Evolutionary conservation across 23 tunicate species (phyloP).

Genomic region (Pegea sp.): DNA sequence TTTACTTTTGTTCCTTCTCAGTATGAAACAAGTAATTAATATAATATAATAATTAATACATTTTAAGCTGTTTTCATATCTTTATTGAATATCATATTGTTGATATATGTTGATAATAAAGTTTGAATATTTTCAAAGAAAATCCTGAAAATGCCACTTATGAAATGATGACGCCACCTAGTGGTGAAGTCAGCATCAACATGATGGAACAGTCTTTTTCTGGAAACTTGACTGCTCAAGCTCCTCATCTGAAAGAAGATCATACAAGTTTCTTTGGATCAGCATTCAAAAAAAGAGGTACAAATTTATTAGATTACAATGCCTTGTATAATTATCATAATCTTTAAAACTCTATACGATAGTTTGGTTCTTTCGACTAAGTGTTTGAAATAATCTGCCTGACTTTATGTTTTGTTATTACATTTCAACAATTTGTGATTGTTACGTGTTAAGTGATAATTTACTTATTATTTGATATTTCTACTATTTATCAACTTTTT

Average conservation of each 20-base stretch:
- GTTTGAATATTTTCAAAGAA: not conserved
- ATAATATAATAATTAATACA: too few relatives aligned
- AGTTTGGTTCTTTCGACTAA: not conserved
- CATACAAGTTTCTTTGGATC: slow-evolving; percentile 29
- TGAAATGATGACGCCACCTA: slow-evolving; percentile 10
- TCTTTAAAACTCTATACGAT: not conserved
- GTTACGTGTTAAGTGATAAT: too few relatives aligned
- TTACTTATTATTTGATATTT: too few relatives aligned
- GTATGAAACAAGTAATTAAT: not conserved
- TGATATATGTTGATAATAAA: too few relatives aligned
- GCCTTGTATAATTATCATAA: not conserved
- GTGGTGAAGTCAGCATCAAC: slow-evolving; percentile 24
- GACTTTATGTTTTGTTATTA: not conserved
- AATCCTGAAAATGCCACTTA: not conserved
- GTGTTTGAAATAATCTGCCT: not conserved
- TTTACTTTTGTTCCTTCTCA: slow-evolving; percentile 16
- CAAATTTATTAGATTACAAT: not conserved
- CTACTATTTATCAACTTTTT: too few relatives aligned
- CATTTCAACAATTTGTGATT: not conserved
- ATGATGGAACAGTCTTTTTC: slow-evolving; percentile 42
- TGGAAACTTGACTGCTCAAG: slow-evolving; percentile 16
- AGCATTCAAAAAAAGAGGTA: slow-evolving; percentile 25
- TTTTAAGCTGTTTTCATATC: too few relatives aligned
- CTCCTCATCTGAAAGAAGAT: not conserved
- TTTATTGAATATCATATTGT: not conserved